A percentile compares a stretch with the other conserved stretches of the same genome.
Evolutionary conservation across 2,888 invertebrate species (phyloP).

Genomic region (Pterobdella sp.): DNA sequence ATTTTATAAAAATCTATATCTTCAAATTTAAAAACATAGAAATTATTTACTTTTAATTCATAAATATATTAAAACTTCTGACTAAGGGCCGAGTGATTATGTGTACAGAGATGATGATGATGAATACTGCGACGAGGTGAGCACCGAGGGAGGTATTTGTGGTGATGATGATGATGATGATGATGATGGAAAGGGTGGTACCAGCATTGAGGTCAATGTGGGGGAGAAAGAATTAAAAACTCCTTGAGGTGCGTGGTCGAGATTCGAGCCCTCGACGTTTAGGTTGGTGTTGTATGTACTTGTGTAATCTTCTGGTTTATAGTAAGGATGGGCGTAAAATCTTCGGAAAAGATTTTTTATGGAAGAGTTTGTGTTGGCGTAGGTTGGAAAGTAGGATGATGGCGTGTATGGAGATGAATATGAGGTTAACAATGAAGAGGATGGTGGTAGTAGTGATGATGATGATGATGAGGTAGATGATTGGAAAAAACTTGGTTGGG

Average conservation of each 20-base stretch:
- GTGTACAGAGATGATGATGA: too few relatives aligned
- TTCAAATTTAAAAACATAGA: too few relatives aligned
- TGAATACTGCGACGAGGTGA: too few relatives aligned
- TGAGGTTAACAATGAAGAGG: background rate
- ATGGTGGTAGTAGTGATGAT: background rate
- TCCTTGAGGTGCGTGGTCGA: too few relatives aligned
- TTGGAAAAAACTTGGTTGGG: background rate
- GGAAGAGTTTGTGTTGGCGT: background rate
- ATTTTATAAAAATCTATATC: too few relatives aligned
- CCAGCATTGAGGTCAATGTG: background rate
- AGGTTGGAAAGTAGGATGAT: background rate
- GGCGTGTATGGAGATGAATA: background rate
- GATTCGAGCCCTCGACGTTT: too few relatives aligned
- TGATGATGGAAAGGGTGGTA: slow-evolving; percentile 10
- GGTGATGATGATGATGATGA: slow-evolving; percentile 11
- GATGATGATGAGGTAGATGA: slow-evolving; percentile 3
- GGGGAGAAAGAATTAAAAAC: background rate
- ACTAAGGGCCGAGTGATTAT: too few relatives aligned
- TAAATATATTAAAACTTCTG: too few relatives aligned
- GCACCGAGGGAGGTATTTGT: too few relatives aligned
- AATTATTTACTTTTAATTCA: too few relatives aligned
- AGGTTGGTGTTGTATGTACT: background rate
- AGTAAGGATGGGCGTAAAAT: background rate
- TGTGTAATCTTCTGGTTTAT: background rate
- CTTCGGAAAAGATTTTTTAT: background rate